A percentile compares a stretch with the other conserved stretches of the same genome.
Evolutionary conservation across 30 jellyfish, hydroid and myxozoan genomes (phyloP).

Genomic region (Catostylus mosaicus): DNA sequence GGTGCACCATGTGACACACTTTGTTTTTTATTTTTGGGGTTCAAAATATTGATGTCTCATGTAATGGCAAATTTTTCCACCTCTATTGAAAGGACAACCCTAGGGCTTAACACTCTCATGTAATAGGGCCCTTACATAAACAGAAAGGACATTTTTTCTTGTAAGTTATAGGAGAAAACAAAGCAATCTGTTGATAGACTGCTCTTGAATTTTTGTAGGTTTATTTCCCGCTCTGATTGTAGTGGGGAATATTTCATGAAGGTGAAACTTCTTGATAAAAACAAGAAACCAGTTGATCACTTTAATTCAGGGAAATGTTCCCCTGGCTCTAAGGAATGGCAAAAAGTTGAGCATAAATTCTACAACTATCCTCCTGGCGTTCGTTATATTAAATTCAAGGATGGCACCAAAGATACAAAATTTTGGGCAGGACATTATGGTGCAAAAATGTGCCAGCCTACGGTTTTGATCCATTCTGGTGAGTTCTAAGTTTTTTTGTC

Average conservation of each 20-base stretch:
- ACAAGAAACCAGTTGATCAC: slow-evolving; percentile 22
- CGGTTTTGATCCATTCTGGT: slow-evolving; percentile 32
- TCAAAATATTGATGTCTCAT: too few species aligned
- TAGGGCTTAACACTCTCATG: too few species aligned
- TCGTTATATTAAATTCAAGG: slow-evolving; percentile 37
- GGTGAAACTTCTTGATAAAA: slow-evolving; percentile 43
- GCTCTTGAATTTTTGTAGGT: slow-evolving; percentile 39
- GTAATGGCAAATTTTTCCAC: too few species aligned
- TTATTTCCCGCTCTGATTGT: slow-evolving; percentile 60
- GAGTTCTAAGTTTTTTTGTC: not conserved
- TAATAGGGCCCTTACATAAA: too few species aligned
- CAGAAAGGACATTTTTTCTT: too few species aligned
- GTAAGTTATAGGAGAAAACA: too few species aligned
- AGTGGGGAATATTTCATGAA: slow-evolving; percentile 46
- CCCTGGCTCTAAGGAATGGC: slow-evolving; percentile 43
- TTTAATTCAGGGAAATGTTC: slow-evolving; percentile 3
- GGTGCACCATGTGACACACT: too few species aligned
- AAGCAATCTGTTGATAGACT: not conserved
- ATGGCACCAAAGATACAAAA: slow-evolving; percentile 44
- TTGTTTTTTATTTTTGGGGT: too few species aligned
- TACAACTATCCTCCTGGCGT: slow-evolving; percentile 55
- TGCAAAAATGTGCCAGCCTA: slow-evolving; percentile 66
- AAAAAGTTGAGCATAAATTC: slow-evolving; percentile 44
- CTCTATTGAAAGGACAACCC: too few species aligned
- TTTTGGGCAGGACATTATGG: slow-evolving; percentile 66